phyloP scores from a whole-genome alignment of 2,888 invertebrate genomes.

The Eulithis prunata region DNA sequence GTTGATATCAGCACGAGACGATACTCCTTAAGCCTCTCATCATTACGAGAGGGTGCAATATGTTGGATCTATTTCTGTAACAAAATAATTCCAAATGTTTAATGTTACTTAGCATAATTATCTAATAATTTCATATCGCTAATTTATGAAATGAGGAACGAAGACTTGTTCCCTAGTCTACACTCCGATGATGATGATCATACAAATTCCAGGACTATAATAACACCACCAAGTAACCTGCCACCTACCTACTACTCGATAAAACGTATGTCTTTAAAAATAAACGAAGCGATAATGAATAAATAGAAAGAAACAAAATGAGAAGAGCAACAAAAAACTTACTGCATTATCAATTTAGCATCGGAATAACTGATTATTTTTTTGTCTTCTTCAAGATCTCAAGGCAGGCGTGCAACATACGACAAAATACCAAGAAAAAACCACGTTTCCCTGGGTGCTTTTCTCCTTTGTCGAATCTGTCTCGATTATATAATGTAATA shows the following conservation, averaged over 20 bases:
- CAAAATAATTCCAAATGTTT: conserved; percentile 50
- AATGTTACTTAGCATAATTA: no score
- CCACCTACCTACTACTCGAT: conserved; percentile 50
- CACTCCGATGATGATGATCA: conserved; percentile 21
- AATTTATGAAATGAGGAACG: no score
- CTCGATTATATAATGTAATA: conserved; percentile 55
- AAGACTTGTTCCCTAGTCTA: conserved; percentile 4
- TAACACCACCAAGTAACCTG: conserved; percentile 57
- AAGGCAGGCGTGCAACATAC: conserved; percentile 83
- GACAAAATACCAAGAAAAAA: conserved; percentile 75
- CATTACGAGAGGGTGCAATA: conserved; percentile 71
- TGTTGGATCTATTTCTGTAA: conserved; percentile 80
- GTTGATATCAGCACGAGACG: conserved; percentile 59
- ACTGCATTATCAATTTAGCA: conserved; percentile 81
- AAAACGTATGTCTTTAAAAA: background rate
- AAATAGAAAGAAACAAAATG: conserved; percentile 36
- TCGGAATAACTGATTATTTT: conserved; percentile 75
- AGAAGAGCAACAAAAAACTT: conserved; percentile 63
- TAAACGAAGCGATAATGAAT: conserved; percentile 18
- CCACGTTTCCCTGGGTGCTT: conserved; percentile 56
- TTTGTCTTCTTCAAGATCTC: conserved; percentile 80
- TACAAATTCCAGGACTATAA: conserved; percentile 25
- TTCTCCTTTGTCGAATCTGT: conserved; percentile 53
- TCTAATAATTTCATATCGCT: no score
- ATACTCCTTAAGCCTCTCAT: conserved; percentile 73